Evolutionary conservation across 2,113 vertebrate species (phyloP).

Genomic region (Nannospalax galili): DNA sequence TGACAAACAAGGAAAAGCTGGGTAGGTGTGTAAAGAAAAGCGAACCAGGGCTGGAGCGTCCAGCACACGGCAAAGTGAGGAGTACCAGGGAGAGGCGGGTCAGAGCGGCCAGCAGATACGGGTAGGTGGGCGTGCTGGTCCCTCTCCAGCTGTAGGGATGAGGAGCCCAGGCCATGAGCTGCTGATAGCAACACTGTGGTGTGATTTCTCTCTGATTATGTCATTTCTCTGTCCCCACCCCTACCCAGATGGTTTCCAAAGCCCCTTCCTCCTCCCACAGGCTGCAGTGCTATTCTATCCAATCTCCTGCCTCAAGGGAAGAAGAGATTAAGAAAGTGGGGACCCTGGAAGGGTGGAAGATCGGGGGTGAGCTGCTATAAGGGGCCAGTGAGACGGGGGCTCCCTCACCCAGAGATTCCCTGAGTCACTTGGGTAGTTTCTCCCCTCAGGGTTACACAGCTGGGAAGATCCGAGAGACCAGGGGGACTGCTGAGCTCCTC

Average conservation of each 20-base stretch:
- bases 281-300: neutral
- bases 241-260: neutral
- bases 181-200: too few relatives aligned
- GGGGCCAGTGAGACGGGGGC: fast-evolving
- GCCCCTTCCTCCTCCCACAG: neutral
- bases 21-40: neutral
- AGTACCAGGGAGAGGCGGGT: neutral
- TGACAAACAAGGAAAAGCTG: neutral
- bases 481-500: too few relatives aligned
- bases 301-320: neutral
- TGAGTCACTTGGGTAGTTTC: neutral
- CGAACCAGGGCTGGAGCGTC: neutral
- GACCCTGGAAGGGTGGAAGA: neutral
- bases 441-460: neutral
- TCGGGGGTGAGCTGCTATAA: neutral
- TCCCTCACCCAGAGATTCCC: neutral
- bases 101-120: too few relatives aligned
- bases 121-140: neutral
- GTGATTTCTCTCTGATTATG: neutral
- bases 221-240: neutral
- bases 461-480: neutral
- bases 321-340: neutral
- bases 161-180: neutral
- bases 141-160: neutral
- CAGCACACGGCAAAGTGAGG: neutral